A percentile compares a stretch with the other conserved stretches of the same genome.
These are phyloP conservation scores for Hypena proboscidalis DNA, from an alignment of 2,888 invertebrate species.

Conservation along the genomic window DNA sequence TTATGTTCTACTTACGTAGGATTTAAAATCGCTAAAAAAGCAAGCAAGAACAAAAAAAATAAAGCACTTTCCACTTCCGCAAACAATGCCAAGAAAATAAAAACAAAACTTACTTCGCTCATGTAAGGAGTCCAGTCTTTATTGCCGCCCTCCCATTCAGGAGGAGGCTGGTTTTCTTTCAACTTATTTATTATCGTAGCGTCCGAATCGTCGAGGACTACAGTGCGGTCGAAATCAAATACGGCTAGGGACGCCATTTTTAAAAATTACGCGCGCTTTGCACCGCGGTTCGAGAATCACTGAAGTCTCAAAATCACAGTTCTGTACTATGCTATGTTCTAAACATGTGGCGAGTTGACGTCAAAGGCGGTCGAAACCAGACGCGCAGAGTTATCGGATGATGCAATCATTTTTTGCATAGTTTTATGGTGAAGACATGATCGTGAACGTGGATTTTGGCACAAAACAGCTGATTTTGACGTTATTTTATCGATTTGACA, in stretches of 20 bases:
- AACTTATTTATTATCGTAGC: constrained; percentile 74
- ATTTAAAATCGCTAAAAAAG: no score
- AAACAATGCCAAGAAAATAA: constrained; percentile 1
- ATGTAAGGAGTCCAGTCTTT: constrained; percentile 80
- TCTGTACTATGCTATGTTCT: constrained; percentile 12
- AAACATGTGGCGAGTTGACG: constrained; percentile 30
- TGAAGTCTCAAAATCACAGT: constrained; percentile 33
- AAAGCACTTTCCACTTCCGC: no score
- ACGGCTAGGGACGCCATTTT: constrained; percentile 71
- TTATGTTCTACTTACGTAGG: no score
- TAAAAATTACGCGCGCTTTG: constrained; percentile 49
- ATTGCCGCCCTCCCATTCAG: constrained; percentile 69
- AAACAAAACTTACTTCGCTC: constrained; percentile 69
- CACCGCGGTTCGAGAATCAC: constrained; percentile 37
- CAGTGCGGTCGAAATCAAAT: constrained; percentile 79
- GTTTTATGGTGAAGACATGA: constrained; percentile 1
- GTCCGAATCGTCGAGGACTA: constrained; percentile 76
- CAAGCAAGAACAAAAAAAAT: neutral
- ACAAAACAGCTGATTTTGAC: constrained; percentile 26
- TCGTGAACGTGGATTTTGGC: constrained; percentile 30
- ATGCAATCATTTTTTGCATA: constrained; percentile 43
- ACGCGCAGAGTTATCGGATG: constrained; percentile 32
- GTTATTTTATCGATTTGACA: constrained; percentile 24
- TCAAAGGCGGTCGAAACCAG: constrained; percentile 23
- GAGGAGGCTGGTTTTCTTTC: constrained; percentile 71